Evolutionary conservation across 2,797 vertebrate species (phyloP).

Genomic region (Pseudochirops cupreus): DNA sequence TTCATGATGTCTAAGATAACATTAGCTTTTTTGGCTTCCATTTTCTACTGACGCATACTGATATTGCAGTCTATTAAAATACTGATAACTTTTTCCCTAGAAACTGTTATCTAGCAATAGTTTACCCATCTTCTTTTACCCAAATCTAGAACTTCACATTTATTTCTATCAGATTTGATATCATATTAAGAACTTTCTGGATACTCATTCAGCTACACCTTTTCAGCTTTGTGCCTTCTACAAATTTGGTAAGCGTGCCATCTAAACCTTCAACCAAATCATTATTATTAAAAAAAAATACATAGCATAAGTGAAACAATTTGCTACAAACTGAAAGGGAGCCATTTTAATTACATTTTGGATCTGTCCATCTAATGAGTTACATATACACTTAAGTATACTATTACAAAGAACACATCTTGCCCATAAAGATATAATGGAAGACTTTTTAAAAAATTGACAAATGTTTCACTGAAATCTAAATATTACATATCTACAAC

Average conservation of each 20-base stretch:
- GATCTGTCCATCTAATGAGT: background rate
- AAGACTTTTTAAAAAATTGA: background rate
- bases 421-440: background rate
- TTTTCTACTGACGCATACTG: background rate
- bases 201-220: background rate
- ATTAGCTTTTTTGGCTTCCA: background rate
- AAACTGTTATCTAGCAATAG: background rate
- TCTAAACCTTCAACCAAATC: background rate
- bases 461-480: background rate
- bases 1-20: background rate
- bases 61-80: background rate
- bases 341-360: background rate
- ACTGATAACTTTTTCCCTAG: background rate
- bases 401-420: background rate
- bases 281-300: background rate
- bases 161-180: background rate
- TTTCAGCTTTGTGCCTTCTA: background rate
- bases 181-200: background rate
- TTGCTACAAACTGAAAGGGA: background rate
- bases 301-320: background rate
- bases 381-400: background rate
- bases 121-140: background rate
- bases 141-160: background rate
- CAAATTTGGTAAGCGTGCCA: background rate
- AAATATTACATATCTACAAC: background rate